Evolutionary conservation across 1,140 invertebrate species (phyloP), one percentile per base, ranked within the genome.

Genomic region (Diabrotica virgifera): DNA sequence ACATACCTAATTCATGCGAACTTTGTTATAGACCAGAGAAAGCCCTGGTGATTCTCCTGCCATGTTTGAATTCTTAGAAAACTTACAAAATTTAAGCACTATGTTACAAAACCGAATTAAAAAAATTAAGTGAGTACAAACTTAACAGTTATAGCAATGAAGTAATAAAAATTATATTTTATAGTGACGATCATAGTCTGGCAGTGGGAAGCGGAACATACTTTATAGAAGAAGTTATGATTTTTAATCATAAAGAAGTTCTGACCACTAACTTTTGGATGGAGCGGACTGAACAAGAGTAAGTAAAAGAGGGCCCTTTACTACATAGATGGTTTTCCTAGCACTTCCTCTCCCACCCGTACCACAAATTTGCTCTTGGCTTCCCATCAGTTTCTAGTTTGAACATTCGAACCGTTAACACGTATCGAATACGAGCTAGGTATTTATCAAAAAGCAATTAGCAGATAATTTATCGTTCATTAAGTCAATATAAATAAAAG

Each of bases 221-320:
- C 54, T 38, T 36, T 40, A 53, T 53, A n/a, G 60, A 62, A 53
- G 60, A 52, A 62, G 51, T 52, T 14, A 62, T 62, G 60, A 62
- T 62, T 12, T 24, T 14, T 10, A 53, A 62, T 58, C 69, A 71
- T 63, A 69, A 72, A 60, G 70, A 70, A 66, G 58, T 69, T 35
- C 59, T 70, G 37, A 63, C 65, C 14, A 68, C 53, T n/a, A 73
- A 70, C 52, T 74, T 69, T 62, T 74, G 70, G 71, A 65, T 72
- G 8, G 71, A 74, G 14, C 63, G 66, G 46, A 59, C 60, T 38
- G 59, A 68, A 40, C 66, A 72, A 64, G 65, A 64, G 70, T 72
- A 69, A 71, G 62, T 46, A 10, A 36, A n/a, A n/a, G n/a, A n/a
- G n/a, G n/a, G n/a, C n/a, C n/a, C n/a, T n/a, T n/a, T n/a, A n/a